Evolutionary conservation across 1,140 invertebrate species (phyloP).

Genomic region (Arion vulgaris): DNA sequence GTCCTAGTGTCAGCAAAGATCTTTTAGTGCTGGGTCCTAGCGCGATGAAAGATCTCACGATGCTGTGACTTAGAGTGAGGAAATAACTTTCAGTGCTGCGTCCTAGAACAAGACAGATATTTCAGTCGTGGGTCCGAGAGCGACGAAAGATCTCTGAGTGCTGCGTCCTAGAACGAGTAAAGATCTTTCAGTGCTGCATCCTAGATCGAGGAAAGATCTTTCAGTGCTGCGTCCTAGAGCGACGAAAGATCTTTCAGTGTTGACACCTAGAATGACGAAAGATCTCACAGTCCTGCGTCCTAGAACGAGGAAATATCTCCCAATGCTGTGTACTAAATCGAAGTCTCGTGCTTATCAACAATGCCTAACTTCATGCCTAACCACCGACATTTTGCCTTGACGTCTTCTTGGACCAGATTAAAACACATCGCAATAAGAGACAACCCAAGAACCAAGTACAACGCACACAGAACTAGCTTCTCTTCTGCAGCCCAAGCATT

Average conservation of each 20-base stretch:
- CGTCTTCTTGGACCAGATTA: slow-evolving; percentile 97
- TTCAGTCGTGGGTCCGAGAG: too few species aligned
- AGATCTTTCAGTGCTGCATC: neutral
- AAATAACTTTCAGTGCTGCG: too few species aligned
- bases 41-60: too few species aligned
- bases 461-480: slow-evolving; percentile 67
- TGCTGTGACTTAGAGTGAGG: too few species aligned
- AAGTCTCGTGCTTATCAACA: slow-evolving; percentile 54
- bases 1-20: too few species aligned
- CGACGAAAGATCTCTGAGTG: neutral
- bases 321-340: slow-evolving; percentile 35
- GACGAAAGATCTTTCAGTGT: neutral
- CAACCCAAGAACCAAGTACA: slow-evolving; percentile 88
- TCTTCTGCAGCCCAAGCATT: slow-evolving; percentile 65
- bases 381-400: slow-evolving; percentile 81
- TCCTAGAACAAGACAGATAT: too few species aligned
- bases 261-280: neutral
- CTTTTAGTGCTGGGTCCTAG: too few species aligned
- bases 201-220: neutral
- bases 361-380: slow-evolving; percentile 72
- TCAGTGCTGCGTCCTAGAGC: slow-evolving; percentile 27
- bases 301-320: neutral
- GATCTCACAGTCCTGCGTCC: neutral
- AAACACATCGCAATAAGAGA: slow-evolving; percentile 99
- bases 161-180: neutral